Percentiles rank a stretch among this genome's conserved stretches.
phyloP scores from a whole-genome alignment of 2,113 vertebrate genomes.

The Nipponia nippon region DNA sequence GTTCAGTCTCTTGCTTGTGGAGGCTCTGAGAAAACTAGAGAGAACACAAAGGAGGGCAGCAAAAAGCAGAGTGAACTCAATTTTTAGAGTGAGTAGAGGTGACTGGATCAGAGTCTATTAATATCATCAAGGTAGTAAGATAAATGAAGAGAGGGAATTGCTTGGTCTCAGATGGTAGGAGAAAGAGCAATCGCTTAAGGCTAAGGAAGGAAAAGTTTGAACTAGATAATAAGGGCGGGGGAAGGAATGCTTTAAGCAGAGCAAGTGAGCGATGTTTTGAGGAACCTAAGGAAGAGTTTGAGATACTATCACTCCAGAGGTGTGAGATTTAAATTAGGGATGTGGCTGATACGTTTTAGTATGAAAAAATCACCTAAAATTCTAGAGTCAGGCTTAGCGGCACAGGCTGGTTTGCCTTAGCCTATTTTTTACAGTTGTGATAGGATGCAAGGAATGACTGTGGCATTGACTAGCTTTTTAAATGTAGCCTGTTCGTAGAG shows the following conservation, averaged over 20 bases:
- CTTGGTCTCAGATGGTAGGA: constrained; percentile 47
- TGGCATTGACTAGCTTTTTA: not conserved
- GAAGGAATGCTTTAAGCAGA: constrained; percentile 28
- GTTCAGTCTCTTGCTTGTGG: not conserved
- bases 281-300: not conserved
- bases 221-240: constrained; percentile 37
- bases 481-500: not conserved
- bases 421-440: not conserved
- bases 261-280: not conserved
- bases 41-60: constrained; percentile 56
- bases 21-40: not conserved
- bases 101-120: constrained; percentile 58
- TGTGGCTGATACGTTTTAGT: not conserved
- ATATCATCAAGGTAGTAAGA: constrained; percentile 51
- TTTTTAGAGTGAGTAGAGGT: constrained; percentile 57
- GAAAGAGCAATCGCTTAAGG: constrained; percentile 1
- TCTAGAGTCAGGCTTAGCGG: not conserved
- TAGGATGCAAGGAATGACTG: not conserved
- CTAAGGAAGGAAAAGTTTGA: constrained; percentile 58
- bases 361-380: not conserved
- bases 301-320: not conserved
- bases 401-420: not conserved
- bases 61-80: constrained; percentile 57
- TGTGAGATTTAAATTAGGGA: not conserved
- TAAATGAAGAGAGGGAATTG: constrained; percentile 68